Percentiles rank a stretch among this genome's conserved stretches.
These are phyloP conservation scores for Tenthredo scrophulariae DNA, from an alignment of 2,888 invertebrate species.

Conservation along the genomic window DNA sequence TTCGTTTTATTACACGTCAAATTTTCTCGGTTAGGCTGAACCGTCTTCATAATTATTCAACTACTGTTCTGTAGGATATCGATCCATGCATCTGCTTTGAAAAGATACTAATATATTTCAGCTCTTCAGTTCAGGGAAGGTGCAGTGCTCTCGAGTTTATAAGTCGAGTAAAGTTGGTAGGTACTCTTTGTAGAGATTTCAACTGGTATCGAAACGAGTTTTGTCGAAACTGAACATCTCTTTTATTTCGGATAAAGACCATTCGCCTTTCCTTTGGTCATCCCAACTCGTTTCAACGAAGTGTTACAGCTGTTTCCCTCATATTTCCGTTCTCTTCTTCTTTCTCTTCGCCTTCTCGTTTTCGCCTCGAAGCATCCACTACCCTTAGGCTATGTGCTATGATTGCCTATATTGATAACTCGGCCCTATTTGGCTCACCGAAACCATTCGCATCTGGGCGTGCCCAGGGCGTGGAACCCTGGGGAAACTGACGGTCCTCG, in stretches of 20 bases:
- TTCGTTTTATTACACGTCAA: slow-evolving; percentile 18
- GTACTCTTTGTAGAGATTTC: not conserved
- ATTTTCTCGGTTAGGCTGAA: not conserved
- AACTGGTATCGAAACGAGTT: not conserved
- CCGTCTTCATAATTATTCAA: slow-evolving; percentile 9
- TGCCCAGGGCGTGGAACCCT: slow-evolving; percentile 46
- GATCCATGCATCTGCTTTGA: not conserved
- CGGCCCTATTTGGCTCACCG: slow-evolving; percentile 36
- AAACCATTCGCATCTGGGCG: slow-evolving; percentile 53
- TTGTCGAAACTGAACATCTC: not conserved
- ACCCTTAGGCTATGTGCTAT: slow-evolving; percentile 46
- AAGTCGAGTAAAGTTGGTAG: not conserved
- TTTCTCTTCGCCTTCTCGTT: not conserved
- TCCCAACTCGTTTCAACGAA: not conserved
- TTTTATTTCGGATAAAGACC: slow-evolving; percentile 20
- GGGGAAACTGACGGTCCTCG: slow-evolving; percentile 8
- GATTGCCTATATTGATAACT: slow-evolving; percentile 59
- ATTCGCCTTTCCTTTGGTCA: slow-evolving; percentile 2
- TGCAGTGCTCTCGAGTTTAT: not conserved
- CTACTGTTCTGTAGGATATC: not conserved
- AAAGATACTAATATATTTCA: not conserved
- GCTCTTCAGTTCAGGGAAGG: not conserved
- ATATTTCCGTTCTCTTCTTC: slow-evolving; percentile 23
- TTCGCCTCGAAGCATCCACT: not conserved
- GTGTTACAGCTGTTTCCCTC: not conserved